Conservation (phyloP, 2,888 invertebrate genomes). For the Drosophila ezoana region DNA sequence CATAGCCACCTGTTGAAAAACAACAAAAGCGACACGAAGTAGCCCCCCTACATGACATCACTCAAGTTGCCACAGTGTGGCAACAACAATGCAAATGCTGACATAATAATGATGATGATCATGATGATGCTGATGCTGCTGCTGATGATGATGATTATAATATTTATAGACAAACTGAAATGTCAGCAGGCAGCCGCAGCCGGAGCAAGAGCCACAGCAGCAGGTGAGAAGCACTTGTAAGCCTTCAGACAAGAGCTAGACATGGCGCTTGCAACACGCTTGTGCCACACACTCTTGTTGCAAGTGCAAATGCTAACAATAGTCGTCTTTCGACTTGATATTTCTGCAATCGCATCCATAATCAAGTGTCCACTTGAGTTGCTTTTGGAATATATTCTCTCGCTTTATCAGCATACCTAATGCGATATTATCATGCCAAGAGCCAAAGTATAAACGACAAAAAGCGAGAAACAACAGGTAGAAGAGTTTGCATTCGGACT, state of each 20-base stretch:
- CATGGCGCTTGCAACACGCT: slow-evolving; percentile 41
- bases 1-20: slow-evolving; percentile 40
- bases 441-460: not conserved
- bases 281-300: slow-evolving; percentile 15
- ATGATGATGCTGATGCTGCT: slow-evolving; percentile 27
- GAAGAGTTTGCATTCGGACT: too few relatives aligned
- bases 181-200: slow-evolving; percentile 38
- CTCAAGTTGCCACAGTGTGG: slow-evolving; percentile 50
- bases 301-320: slow-evolving; percentile 4
- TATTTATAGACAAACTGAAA: slow-evolving; percentile 51
- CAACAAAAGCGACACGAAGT: slow-evolving; percentile 11
- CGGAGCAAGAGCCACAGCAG: slow-evolving; percentile 1
- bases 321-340: slow-evolving; percentile 21
- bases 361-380: slow-evolving; percentile 23
- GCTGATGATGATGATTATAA: slow-evolving; percentile 44
- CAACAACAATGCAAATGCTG: slow-evolving; percentile 58
- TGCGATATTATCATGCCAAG: slow-evolving; percentile 9
- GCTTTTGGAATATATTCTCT: not conserved
- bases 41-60: slow-evolving; percentile 36
- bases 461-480: slow-evolving; percentile 8
- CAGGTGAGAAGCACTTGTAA: slow-evolving; percentile 71
- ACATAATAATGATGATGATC: slow-evolving; percentile 48
- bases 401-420: slow-evolving; percentile 19
- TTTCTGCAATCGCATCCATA: slow-evolving; percentile 34
- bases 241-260: slow-evolving; percentile 58